Conservation (phyloP, 2,113 vertebrate species). For the Melanostigma gelatinosum region DNA sequence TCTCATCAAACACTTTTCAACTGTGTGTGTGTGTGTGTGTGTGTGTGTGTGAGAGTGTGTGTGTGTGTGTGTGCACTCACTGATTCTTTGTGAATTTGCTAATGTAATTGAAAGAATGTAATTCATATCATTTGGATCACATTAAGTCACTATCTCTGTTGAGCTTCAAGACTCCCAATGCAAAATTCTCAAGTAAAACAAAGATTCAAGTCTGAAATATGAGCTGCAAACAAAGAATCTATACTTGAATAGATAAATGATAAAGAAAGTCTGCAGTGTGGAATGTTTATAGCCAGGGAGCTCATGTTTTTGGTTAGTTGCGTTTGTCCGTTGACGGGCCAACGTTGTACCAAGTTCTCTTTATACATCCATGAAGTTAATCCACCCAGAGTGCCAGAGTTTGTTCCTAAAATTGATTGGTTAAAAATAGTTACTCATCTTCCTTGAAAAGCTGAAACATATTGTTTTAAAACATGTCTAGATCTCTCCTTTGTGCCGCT, state of each 20-base stretch:
- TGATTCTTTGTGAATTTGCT: constrained; percentile 7
- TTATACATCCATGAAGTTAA: too few relatives aligned
- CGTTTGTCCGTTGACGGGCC: background rate
- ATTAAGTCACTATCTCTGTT: background rate
- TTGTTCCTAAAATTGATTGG: too few relatives aligned
- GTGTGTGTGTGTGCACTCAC: background rate
- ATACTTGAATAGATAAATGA: background rate
- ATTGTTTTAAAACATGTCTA: too few relatives aligned
- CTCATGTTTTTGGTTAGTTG: background rate
- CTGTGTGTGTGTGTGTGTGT: background rate
- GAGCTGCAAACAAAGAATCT: background rate
- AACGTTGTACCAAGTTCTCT: too few relatives aligned
- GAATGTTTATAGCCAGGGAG: background rate
- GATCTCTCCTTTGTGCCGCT: too few relatives aligned
- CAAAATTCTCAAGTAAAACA: background rate
- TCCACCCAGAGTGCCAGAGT: too few relatives aligned
- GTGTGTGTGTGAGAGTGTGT: too few relatives aligned
- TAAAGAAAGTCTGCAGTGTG: background rate
- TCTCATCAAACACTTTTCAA: constrained; percentile 18
- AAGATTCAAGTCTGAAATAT: background rate
- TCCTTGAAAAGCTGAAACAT: too few relatives aligned
- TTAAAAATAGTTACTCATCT: too few relatives aligned
- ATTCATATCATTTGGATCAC: background rate
- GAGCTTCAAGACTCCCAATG: background rate
- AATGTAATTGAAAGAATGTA: constrained; percentile 23